Percentiles rank a stretch among this genome's conserved stretches.
Conservation (phyloP, 2,113 vertebrate species). For the Oenanthe oenanthe region DNA sequence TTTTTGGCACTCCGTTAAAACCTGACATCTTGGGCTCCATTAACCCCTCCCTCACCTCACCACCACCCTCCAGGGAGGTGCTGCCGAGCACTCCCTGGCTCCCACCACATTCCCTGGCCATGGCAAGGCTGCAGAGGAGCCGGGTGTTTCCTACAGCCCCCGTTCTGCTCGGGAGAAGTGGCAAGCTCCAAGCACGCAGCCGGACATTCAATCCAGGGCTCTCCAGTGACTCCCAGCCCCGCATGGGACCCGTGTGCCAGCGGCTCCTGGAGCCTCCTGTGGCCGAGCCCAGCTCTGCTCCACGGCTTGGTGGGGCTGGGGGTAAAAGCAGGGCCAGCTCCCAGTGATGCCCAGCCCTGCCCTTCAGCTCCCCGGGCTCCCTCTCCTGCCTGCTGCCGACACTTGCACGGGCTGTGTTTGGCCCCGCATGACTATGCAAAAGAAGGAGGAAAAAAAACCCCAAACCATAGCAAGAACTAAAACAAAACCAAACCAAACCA, state of each 20-base stretch:
- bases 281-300: background rate
- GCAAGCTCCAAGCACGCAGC: background rate
- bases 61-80: background rate
- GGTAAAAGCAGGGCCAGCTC: background rate
- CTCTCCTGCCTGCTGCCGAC: background rate
- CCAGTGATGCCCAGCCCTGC: background rate
- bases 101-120: background rate
- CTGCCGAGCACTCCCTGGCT: fast-evolving
- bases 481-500: background rate
- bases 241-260: background rate
- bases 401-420: background rate
- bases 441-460: fast-evolving
- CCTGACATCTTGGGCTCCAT: too few species aligned
- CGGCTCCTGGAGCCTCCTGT: background rate
- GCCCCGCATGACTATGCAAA: background rate
- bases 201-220: constrained; percentile 63
- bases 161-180: background rate
- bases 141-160: background rate
- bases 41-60: background rate
- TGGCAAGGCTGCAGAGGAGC: constrained; percentile 16
- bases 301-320: background rate
- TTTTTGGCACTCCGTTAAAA: background rate
- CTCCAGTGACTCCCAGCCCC: constrained; percentile 63
- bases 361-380: constrained; percentile 19
- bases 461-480: background rate